phyloP scores from a whole-genome alignment of 2,888 invertebrate species.

The Harpalus rubripes region DNA sequence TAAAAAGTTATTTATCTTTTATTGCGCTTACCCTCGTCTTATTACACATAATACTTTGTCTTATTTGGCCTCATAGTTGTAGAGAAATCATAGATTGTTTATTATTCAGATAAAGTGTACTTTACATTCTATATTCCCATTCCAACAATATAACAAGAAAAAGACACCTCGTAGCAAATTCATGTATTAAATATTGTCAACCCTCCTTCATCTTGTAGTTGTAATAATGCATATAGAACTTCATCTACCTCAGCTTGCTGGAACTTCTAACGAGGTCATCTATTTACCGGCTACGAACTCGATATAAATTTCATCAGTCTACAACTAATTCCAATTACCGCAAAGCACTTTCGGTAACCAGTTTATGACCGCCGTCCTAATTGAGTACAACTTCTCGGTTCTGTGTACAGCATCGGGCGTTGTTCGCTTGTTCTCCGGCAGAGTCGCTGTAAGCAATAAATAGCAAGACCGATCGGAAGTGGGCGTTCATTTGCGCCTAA shows the following conservation, averaged over 20 bases:
- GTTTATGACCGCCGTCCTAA: conserved; percentile 25
- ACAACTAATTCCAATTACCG: conserved; percentile 41
- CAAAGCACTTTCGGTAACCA: conserved; percentile 41
- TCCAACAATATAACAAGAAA: too few relatives aligned
- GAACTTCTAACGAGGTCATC: background rate
- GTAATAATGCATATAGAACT: background rate
- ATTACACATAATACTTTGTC: too few relatives aligned
- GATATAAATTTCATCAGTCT: conserved; percentile 37
- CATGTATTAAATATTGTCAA: too few relatives aligned
- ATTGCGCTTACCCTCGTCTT: too few relatives aligned
- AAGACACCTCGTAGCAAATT: too few relatives aligned
- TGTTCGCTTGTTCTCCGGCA: background rate
- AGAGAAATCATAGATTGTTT: too few relatives aligned
- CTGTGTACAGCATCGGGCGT: background rate
- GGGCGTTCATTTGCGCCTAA: background rate
- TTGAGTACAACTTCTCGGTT: conserved; percentile 16
- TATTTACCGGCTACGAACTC: conserved; percentile 13
- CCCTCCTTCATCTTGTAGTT: background rate
- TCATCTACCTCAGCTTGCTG: background rate
- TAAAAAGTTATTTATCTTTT: too few relatives aligned
- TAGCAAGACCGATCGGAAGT: background rate
- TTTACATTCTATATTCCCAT: too few relatives aligned
- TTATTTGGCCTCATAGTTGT: too few relatives aligned
- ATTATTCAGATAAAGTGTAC: too few relatives aligned
- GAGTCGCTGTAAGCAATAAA: background rate